Percentiles rank a stretch among this genome's conserved stretches.
These are phyloP conservation scores for Semnornis frantzii DNA, from an alignment of 2,113 vertebrate species.

Conservation along the genomic window DNA sequence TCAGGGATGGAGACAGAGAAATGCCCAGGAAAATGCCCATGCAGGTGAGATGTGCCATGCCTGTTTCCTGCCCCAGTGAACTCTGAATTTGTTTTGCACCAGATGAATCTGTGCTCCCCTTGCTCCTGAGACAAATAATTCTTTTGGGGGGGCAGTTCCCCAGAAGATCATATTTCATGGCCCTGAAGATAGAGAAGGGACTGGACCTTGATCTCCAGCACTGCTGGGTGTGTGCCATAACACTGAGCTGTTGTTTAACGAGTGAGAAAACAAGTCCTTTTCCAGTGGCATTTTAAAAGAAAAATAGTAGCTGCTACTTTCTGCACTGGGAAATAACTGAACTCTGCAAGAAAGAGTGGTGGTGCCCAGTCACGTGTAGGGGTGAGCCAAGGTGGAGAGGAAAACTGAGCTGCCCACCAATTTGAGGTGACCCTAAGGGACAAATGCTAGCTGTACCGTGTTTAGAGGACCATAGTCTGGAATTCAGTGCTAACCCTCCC, in stretches of 20 bases:
- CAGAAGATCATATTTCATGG: neutral
- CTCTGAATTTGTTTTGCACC: neutral
- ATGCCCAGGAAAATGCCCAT: neutral
- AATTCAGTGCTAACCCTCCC: neutral
- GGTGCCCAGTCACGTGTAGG: neutral
- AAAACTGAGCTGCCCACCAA: neutral
- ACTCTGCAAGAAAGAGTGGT: neutral
- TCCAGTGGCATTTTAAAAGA: neutral
- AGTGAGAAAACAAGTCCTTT: neutral
- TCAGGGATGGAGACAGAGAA: rapidly evolving
- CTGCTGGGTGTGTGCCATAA: neutral
- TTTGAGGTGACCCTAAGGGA: neutral
- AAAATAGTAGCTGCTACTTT: neutral
- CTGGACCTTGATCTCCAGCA: neutral
- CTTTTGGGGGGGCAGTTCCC: neutral
- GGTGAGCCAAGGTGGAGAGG: neutral
- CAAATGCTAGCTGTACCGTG: neutral
- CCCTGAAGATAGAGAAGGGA: neutral
- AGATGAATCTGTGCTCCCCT: neutral
- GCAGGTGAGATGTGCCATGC: neutral
- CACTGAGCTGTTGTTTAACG: neutral
- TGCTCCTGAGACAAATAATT: neutral
- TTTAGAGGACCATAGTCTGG: neutral
- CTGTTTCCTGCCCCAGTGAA: neutral
- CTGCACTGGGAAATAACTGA: neutral